Conservation (phyloP, 2,113 vertebrate genomes). For the Tragelaphus imberbis region DNA sequence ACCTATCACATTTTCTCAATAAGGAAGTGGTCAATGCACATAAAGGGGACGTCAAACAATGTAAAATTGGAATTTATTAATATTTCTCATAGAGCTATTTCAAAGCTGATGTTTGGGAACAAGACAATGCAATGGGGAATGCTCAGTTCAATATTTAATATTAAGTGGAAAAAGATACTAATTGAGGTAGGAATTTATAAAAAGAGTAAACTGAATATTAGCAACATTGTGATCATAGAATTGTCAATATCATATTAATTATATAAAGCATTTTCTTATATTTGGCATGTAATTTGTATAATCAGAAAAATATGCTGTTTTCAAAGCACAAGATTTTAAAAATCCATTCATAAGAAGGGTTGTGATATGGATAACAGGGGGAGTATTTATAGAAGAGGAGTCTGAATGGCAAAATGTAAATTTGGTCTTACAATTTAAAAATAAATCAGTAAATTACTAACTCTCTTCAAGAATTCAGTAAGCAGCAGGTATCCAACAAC, state of each 20-base stretch:
- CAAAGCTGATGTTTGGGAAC: not conserved
- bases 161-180: not conserved
- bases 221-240: not conserved
- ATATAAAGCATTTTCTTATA: not conserved
- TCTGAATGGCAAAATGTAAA: not conserved
- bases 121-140: not conserved
- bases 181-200: not conserved
- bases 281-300: not conserved
- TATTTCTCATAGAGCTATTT: not conserved
- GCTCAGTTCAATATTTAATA: not conserved
- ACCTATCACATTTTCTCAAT: not conserved
- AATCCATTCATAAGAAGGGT: not conserved
- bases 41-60: not conserved
- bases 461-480: not conserved
- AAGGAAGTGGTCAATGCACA: not conserved
- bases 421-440: not conserved
- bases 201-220: not conserved
- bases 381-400: not conserved
- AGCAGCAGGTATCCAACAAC: not conserved
- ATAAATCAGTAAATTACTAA: not conserved
- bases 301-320: not conserved
- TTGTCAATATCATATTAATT: not conserved
- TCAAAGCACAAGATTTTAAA: not conserved
- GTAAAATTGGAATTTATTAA: not conserved
- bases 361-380: not conserved